Percentiles rank a stretch among this genome's conserved stretches.
phyloP scores from a whole-genome alignment of 2,888 invertebrate species.

The Conops quadrifasciatus region DNA sequence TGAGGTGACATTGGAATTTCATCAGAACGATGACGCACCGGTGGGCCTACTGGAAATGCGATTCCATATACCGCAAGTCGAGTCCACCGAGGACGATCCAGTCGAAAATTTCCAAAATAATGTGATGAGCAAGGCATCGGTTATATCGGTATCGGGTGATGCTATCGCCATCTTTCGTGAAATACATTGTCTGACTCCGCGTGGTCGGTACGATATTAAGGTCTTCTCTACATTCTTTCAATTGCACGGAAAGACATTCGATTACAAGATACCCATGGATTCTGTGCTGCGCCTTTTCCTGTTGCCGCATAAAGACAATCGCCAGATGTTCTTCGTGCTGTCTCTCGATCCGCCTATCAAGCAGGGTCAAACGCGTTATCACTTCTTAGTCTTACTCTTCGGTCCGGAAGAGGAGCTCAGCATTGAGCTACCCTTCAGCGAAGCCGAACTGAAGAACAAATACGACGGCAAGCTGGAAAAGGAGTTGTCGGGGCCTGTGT shows the following conservation, averaged over 20 bases:
- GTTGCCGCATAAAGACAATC: conserved; percentile 95
- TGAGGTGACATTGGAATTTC: conserved; percentile 97
- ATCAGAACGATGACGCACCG: conserved; percentile 98
- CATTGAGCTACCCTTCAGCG: conserved; percentile 89
- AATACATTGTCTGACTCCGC: conserved; percentile 97
- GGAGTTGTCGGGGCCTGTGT: conserved; percentile 90
- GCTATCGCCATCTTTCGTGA: conserved; percentile 97
- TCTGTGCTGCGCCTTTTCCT: conserved; percentile 94
- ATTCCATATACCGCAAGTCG: conserved; percentile 94
- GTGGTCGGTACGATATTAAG: conserved; percentile 91
- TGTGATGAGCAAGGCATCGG: conserved; percentile 96
- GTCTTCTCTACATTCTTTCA: conserved; percentile 90
- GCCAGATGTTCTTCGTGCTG: conserved; percentile 98
- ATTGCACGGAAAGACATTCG: conserved; percentile 97
- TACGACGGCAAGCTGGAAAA: conserved; percentile 92
- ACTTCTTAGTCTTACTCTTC: conserved; percentile 93
- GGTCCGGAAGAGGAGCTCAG: conserved; percentile 93
- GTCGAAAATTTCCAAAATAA: conserved; percentile 97
- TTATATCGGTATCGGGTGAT: conserved; percentile 97
- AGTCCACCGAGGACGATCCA: conserved; percentile 91
- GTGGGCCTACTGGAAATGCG: conserved; percentile 97
- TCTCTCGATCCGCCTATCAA: conserved; percentile 99
- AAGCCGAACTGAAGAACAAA: conserved; percentile 91
- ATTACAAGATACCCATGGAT: conserved; percentile 99
- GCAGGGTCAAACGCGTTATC: conserved; percentile 98